These are phyloP conservation scores for Brachypterus glaber DNA, from an alignment of 2,888 invertebrate genomes.

Conservation along the genomic window DNA sequence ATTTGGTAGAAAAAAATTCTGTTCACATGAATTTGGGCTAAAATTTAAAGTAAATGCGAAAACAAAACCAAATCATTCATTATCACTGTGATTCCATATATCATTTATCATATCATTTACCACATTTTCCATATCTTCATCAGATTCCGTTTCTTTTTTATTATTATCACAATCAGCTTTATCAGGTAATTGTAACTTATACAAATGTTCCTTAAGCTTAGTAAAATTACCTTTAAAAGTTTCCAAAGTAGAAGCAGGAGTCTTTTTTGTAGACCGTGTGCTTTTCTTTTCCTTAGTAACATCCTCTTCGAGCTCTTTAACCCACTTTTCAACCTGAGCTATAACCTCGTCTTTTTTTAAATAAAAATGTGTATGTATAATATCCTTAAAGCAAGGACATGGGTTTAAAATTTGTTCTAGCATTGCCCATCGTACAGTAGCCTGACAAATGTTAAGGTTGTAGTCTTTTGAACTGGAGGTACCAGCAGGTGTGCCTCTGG, in stretches of 20 bases:
- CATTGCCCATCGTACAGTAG: constrained; percentile 94
- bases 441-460: constrained; percentile 91
- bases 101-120: constrained; percentile 57
- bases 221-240: constrained; percentile 33
- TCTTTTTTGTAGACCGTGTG: constrained; percentile 48
- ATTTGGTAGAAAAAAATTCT: too few relatives aligned
- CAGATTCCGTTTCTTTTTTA: constrained; percentile 46
- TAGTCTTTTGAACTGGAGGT: constrained; percentile 87
- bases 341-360: constrained; percentile 85
- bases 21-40: too few relatives aligned
- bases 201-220: constrained; percentile 76
- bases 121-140: constrained; percentile 70
- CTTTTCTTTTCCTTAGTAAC: constrained; percentile 61
- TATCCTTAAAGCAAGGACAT: constrained; percentile 86
- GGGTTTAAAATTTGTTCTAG: constrained; percentile 85
- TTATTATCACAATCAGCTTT: constrained; percentile 30
- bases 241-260: constrained; percentile 35
- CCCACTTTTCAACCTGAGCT: constrained; percentile 83
- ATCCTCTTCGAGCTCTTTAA: constrained; percentile 69
- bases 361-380: constrained; percentile 91
- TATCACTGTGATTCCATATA: too few relatives aligned
- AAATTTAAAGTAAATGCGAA: too few relatives aligned
- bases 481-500: constrained; percentile 79
- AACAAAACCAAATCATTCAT: constrained; percentile 48
- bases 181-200: constrained; percentile 69